Evolutionary conservation across 1,140 invertebrate genomes (phyloP), one percentile per base, ranked within the genome.

Genomic region (Ephestia elutella): DNA sequence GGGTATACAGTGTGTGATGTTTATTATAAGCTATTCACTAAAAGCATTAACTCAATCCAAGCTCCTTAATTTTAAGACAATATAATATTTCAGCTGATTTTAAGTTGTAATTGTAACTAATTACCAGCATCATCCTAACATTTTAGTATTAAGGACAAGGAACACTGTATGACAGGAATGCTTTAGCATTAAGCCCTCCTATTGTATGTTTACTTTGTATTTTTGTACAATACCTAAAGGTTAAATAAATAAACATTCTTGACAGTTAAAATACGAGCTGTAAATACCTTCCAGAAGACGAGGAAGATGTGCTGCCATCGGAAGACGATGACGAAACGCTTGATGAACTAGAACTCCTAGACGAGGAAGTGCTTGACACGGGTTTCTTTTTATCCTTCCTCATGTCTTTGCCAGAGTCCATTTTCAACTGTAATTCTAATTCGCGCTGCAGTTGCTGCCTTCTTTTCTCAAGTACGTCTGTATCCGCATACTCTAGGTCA

Each of bases 401-500:
- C 66, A 88, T 84, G 55, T 89, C 83, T 75, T 90, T 91, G 65
- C 77, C 85, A 62, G 85, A 90, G 63, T 92, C 92, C 90, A 90
- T 92, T 88, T 90, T 92, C 91, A 92, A 91, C 84, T 95, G 93
- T 76, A 94, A 88, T 71, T 94, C 94, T 78, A 96, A 89, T 87
- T 95, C 94, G 72, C 93, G 90, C 77, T 95, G 93, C 66, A 96
- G 89, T 70, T 94, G 91, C 72, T 93, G 92, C 65, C 94, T 90
- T 62, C 94, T 90, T 84, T 93, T 92, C 80, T 95, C 94, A 67
- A 96, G 87, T 48, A 93, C 93, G 75, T 95, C 93, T 62, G 95
- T 93, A 87, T 96, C 94, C 63, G 94, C 94, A 90, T 94, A 94
- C 78, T 95, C 95, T 72, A 95, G 85, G 83, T 93, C 92, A 68